phyloP scores from a whole-genome alignment of 1,140 invertebrate genomes.

The Drosophila melanica region DNA sequence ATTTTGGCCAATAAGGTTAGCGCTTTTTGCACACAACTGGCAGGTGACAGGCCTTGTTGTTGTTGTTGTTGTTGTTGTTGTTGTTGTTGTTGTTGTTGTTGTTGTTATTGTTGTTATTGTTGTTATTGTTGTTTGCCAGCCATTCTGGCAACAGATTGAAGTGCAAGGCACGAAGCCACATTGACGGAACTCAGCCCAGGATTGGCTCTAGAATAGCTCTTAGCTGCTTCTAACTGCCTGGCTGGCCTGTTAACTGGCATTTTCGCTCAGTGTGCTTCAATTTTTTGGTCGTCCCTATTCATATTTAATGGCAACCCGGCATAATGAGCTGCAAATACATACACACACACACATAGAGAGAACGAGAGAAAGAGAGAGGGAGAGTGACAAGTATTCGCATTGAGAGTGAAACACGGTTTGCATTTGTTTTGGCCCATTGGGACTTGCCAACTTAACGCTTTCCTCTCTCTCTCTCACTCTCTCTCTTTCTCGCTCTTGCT shows the following conservation, averaged over 20 bases:
- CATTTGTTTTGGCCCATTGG: conserved; percentile 67
- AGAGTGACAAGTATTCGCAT: background rate
- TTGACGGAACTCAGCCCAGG: background rate
- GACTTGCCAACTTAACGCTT: conserved; percentile 41
- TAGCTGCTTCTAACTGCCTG: conserved; percentile 3
- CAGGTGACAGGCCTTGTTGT: conserved; percentile 47
- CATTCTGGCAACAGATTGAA: conserved; percentile 61
- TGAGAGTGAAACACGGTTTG: conserved; percentile 28
- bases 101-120: conserved; percentile 39
- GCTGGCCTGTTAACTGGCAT: conserved; percentile 14
- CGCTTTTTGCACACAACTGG: conserved; percentile 38
- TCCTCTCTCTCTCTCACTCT: background rate
- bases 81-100: conserved; percentile 50
- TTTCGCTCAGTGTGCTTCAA: conserved; percentile 47
- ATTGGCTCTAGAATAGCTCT: background rate
- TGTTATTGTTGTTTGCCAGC: too few species aligned
- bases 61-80: conserved; percentile 55
- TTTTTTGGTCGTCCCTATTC: conserved; percentile 46
- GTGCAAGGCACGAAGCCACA: conserved; percentile 58
- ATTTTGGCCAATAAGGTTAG: conserved; percentile 72
- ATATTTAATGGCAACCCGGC: conserved; percentile 72
- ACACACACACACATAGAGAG: background rate
- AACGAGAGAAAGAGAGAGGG: too few species aligned
- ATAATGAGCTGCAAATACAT: conserved; percentile 69
- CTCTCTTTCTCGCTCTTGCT: background rate